A percentile compares a stretch with the other conserved stretches of the same genome.
Evolutionary conservation across 1,140 invertebrate species (phyloP).

Genomic region (Drosophila sucinea): DNA sequence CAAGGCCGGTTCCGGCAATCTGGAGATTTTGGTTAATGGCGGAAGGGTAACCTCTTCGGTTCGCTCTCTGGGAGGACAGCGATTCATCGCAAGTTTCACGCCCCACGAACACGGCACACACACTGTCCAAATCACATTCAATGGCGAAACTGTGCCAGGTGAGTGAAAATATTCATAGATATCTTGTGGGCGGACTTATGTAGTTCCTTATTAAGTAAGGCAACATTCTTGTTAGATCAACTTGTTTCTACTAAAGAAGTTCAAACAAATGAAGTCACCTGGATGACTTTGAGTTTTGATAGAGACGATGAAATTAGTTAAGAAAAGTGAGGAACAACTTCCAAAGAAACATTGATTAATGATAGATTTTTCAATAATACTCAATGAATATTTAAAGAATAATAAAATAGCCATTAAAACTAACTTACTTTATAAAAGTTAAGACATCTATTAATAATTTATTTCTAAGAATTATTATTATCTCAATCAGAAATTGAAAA

Average conservation of each 20-base stretch:
- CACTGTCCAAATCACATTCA: slow-evolving; percentile 97
- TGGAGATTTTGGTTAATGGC: slow-evolving; percentile 98
- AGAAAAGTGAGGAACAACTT: no score
- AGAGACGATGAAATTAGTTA: neutral
- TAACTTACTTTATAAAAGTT: no score
- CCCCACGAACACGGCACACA: slow-evolving; percentile 93
- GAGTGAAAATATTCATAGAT: slow-evolving; percentile 81
- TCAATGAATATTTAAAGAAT: no score
- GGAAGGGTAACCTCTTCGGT: slow-evolving; percentile 97
- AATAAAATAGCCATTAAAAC: no score
- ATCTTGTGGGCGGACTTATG: slow-evolving; percentile 17
- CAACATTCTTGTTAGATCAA: slow-evolving; percentile 18
- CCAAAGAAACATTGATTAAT: no score
- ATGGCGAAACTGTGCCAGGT: slow-evolving; percentile 96
- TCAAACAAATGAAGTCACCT: neutral
- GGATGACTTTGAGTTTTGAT: neutral
- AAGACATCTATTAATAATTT: no score
- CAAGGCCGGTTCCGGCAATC: slow-evolving; percentile 96
- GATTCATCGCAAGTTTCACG: slow-evolving; percentile 95
- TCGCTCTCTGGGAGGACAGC: slow-evolving; percentile 94
- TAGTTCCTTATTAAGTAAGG: slow-evolving; percentile 29
- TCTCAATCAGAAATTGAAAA: no score
- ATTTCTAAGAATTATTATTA: no score
- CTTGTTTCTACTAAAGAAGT: neutral
- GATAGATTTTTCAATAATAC: no score